These are phyloP conservation scores for Andrena bicolor DNA, from an alignment of 2,888 invertebrate species.

Conservation along the genomic window DNA sequence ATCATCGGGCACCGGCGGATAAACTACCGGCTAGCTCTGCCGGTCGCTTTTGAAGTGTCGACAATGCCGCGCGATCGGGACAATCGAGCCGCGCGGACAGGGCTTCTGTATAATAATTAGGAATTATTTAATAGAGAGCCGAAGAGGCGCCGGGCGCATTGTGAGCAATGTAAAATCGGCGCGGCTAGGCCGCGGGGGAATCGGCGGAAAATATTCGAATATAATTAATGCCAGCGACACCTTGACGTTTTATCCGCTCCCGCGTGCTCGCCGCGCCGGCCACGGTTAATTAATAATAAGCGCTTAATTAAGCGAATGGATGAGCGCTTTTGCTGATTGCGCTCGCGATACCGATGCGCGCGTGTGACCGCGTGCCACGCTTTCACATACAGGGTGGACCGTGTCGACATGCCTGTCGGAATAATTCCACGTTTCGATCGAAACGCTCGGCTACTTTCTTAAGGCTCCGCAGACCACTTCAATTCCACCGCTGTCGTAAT, in stretches of 20 bases:
- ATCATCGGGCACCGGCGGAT: neutral
- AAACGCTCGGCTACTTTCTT: too few species aligned
- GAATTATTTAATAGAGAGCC: conserved; percentile 44
- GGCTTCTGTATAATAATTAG: conserved; percentile 28
- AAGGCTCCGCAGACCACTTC: too few species aligned
- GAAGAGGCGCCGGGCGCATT: conserved; percentile 24
- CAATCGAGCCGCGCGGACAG: neutral
- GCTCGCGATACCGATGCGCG: conserved; percentile 44
- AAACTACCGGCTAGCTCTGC: too few species aligned
- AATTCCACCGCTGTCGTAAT: too few species aligned
- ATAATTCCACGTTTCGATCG: too few species aligned
- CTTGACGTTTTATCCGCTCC: conserved; percentile 72
- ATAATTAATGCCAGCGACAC: conserved; percentile 68
- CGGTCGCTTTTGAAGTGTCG: neutral
- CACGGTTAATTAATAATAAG: conserved; percentile 74
- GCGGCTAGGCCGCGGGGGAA: neutral
- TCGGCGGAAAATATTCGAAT: conserved; percentile 64
- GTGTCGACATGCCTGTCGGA: too few species aligned
- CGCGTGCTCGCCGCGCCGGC: conserved; percentile 52
- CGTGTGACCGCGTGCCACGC: conserved; percentile 29
- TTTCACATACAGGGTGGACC: conserved; percentile 19
- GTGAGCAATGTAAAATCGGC: conserved; percentile 25
- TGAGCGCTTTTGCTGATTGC: conserved; percentile 70
- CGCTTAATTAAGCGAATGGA: conserved; percentile 76
- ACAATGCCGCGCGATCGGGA: neutral